Percentiles rank a stretch among this genome's conserved stretches.
Conservation (phyloP, 2,888 invertebrate genomes). For the Frankliniella fusca region DNA sequence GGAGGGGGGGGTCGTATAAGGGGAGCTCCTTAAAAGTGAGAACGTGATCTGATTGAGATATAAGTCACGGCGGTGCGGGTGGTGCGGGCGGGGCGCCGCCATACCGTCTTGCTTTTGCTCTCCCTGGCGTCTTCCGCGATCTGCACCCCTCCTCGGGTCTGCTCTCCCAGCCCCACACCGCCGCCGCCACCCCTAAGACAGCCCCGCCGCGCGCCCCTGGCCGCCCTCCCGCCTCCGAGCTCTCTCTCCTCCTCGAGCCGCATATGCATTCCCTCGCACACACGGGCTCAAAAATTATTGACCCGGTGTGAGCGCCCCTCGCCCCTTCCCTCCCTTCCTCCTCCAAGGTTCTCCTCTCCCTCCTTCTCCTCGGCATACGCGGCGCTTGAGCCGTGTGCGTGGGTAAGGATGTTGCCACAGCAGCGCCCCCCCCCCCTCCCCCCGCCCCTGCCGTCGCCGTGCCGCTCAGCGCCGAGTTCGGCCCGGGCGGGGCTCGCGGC, state of each 20-base stretch:
- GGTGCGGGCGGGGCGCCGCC: too few species aligned
- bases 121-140: too few species aligned
- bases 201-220: too few species aligned
- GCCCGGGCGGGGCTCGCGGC: too few species aligned
- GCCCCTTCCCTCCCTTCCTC: background rate
- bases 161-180: too few species aligned
- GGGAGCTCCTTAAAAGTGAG: slow-evolving; percentile 22
- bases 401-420: too few species aligned
- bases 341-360: background rate
- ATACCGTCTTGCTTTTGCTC: too few species aligned
- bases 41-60: slow-evolving; percentile 25
- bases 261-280: background rate
- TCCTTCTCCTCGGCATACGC: background rate
- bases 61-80: background rate
- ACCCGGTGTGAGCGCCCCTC: background rate
- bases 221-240: background rate
- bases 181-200: too few species aligned
- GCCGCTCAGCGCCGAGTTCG: too few species aligned
- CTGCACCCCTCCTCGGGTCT: too few species aligned
- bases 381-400: background rate
- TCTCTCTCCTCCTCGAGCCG: background rate
- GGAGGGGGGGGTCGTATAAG: background rate
- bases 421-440: too few species aligned
- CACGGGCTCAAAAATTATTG: slow-evolving; percentile 15
- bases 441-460: too few species aligned